Evolutionary conservation across 2,797 vertebrate species (phyloP).

Genomic region (Microcaecilia unicolor): DNA sequence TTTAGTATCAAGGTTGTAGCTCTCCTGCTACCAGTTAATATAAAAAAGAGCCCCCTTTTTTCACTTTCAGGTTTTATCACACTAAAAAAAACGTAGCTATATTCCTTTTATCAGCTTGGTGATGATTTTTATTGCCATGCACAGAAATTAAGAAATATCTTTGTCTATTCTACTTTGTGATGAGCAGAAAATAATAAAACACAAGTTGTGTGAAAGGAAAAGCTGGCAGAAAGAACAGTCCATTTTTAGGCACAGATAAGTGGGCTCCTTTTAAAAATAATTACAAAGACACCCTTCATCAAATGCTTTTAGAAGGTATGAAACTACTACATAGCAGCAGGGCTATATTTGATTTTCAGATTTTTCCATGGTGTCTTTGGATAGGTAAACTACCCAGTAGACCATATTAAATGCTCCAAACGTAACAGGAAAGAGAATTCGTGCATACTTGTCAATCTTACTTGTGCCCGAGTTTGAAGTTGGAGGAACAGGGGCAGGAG

Average conservation of each 20-base stretch:
- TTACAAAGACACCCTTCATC: slow-evolving; percentile 60
- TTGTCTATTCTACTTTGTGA: slow-evolving; percentile 20
- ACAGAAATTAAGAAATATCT: slow-evolving; percentile 28
- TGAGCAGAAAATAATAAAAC: slow-evolving; percentile 33
- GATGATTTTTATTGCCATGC: slow-evolving; percentile 21
- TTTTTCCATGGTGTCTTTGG: slow-evolving; percentile 89
- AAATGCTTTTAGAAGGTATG: slow-evolving; percentile 43
- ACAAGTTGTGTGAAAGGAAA: slow-evolving; percentile 31
- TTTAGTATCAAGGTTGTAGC: too few species aligned
- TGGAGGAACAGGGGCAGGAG: slow-evolving; percentile 50
- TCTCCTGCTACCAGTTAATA: too few species aligned
- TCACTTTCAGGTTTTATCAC: neutral
- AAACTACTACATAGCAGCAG: slow-evolving; percentile 50
- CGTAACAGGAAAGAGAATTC: slow-evolving; percentile 94
- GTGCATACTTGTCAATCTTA: slow-evolving; percentile 97
- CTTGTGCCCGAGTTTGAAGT: slow-evolving; percentile 77
- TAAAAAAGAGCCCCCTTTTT: too few species aligned
- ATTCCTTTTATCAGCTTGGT: slow-evolving; percentile 14
- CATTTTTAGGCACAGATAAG: slow-evolving; percentile 52
- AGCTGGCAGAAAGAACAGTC: slow-evolving; percentile 43
- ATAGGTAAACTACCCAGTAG: slow-evolving; percentile 98
- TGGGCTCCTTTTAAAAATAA: slow-evolving; percentile 56
- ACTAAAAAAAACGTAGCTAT: slow-evolving; percentile 2
- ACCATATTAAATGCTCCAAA: slow-evolving; percentile 98
- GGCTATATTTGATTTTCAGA: slow-evolving; percentile 65